A percentile compares a stretch with the other conserved stretches of the same genome.
These are phyloP conservation scores for Gambelia wislizenii DNA, from an alignment of 2,797 vertebrate species.

Conservation along the genomic window DNA sequence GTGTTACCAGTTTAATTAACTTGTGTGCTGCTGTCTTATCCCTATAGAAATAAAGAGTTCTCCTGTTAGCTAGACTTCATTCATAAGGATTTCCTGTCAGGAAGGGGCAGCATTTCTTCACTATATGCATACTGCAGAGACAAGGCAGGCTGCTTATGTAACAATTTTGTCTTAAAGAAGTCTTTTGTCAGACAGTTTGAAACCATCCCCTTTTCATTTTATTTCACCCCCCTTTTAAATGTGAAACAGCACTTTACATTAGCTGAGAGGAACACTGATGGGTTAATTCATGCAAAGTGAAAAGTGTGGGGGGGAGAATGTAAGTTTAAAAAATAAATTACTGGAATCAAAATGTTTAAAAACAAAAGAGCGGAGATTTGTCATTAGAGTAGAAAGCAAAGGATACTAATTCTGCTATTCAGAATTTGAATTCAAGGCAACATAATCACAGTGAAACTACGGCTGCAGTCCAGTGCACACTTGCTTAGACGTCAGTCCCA, in stretches of 20 bases:
- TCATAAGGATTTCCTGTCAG: slow-evolving; percentile 48
- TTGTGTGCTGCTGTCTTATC: slow-evolving; percentile 25
- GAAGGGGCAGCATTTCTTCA: slow-evolving; percentile 37
- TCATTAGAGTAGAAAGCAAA: neutral
- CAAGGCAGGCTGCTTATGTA: neutral
- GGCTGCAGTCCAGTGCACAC: neutral
- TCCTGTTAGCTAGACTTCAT: slow-evolving; percentile 37
- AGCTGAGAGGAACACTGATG: slow-evolving; percentile 46
- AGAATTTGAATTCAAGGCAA: slow-evolving; percentile 9
- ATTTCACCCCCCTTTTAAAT: neutral
- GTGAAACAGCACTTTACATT: slow-evolving; percentile 26
- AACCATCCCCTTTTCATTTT: neutral
- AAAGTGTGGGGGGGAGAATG: neutral
- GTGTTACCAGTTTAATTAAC: slow-evolving; percentile 34
- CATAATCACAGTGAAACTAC: neutral
- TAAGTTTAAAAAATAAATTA: neutral
- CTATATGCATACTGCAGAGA: slow-evolving; percentile 13
- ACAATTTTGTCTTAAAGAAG: slow-evolving; percentile 16
- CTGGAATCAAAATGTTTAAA: slow-evolving; percentile 1
- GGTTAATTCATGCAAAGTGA: slow-evolving; percentile 39
- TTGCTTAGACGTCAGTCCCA: neutral
- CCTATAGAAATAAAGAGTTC: slow-evolving; percentile 47
- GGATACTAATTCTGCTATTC: neutral
- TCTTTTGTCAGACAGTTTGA: slow-evolving; percentile 2
- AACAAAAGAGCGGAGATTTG: slow-evolving; percentile 7